Evolutionary conservation across 2,113 vertebrate genomes (phyloP), one percentile per base, ranked within the genome.

Genomic region (Bostrychus sinensis): DNA sequence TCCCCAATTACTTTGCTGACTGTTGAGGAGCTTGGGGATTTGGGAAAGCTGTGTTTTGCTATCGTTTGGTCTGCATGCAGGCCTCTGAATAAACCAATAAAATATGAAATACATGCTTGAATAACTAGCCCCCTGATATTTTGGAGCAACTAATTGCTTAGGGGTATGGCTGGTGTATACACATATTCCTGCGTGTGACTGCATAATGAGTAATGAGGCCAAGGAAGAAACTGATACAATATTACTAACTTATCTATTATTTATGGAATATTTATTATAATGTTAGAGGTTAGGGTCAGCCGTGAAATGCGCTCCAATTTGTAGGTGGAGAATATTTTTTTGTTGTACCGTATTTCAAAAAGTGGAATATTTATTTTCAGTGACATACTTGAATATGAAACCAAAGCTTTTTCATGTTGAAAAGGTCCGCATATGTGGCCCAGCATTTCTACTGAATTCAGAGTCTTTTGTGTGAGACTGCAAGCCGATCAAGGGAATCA

Each of bases 1-100:
- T 84, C 83, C 75, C 82, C 87, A 90, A 90, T 90, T 90, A 90
- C 82, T 83, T 81, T 85, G 82, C 82, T 83, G 85, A 86, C 83
- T 85, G 71, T 51, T 55, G 75, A 75, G 68, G 73, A 86, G 72
- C 81, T 74, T 34, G 54, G 88, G 84, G 84, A 85, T 81, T 86
- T 85, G 75, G 78, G 58, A 61, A 72, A 78, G 46, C 70, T 37
- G 62, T 84, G 64, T 85, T 80, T 79, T 76, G 22, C 70, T 64
- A 62, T 74, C 75, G 69, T 74, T 59, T 30, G 68, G 72, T 78
- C 76, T 76, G 63, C 59, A 79, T 80, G 51, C 66, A 77, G 70
- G 42, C 9, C 56, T 78, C 54, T 3, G 65, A 79, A 81, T 87
- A 84, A 84, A 86, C 83, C 82, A 88, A 87, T 87, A 84, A 65